phyloP scores from a whole-genome alignment of 2,888 invertebrate genomes.

The Epirrhoe tristata region DNA sequence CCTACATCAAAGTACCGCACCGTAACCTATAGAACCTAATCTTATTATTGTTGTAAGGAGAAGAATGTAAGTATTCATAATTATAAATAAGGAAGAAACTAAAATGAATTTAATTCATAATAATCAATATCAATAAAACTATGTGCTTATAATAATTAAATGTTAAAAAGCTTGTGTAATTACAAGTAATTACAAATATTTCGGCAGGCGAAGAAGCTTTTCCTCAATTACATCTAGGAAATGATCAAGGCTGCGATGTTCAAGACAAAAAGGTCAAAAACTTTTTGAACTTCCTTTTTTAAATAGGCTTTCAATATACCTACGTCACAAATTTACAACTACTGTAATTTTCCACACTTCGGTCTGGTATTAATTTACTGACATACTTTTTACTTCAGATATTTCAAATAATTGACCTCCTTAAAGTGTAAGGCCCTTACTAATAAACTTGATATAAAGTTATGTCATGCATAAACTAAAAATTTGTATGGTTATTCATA shows the following conservation, averaged over 20 bases:
- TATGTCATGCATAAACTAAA: too few species aligned
- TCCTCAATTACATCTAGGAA: conserved; percentile 40
- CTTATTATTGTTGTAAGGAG: too few species aligned
- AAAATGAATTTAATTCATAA: too few species aligned
- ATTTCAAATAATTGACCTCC: conserved; percentile 8
- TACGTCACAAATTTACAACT: background rate
- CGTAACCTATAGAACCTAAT: too few species aligned
- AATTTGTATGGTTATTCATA: too few species aligned
- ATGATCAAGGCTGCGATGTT: conserved; percentile 39
- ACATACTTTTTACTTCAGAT: too few species aligned
- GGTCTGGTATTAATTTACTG: too few species aligned
- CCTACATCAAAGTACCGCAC: too few species aligned
- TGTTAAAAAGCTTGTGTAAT: conserved; percentile 25
- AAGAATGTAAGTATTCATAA: too few species aligned
- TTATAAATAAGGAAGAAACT: too few species aligned
- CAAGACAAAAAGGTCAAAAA: conserved; percentile 39
- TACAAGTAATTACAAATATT: conserved; percentile 21
- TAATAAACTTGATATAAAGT: too few species aligned
- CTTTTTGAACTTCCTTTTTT: background rate
- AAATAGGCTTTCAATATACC: background rate
- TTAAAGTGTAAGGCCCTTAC: conserved; percentile 23
- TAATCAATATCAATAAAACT: background rate
- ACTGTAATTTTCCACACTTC: too few species aligned
- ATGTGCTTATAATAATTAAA: background rate
- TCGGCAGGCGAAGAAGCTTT: conserved; percentile 21